Evolutionary conservation across 2,113 vertebrate species (phyloP).

Genomic region (Scartelaos histophorus): DNA sequence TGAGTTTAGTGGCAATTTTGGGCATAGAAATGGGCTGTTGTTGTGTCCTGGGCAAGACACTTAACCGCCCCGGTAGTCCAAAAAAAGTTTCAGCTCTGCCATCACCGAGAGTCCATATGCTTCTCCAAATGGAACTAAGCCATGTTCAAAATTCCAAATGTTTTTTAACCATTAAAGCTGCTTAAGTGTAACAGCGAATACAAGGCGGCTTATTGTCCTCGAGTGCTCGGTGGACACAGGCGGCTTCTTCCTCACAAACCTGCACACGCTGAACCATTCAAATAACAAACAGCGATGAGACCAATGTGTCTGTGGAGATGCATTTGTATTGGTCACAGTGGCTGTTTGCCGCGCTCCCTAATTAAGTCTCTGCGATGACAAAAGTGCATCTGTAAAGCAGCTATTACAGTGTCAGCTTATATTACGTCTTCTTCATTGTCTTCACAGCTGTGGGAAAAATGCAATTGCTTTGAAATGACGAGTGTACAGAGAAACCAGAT

Average conservation of each 20-base stretch:
- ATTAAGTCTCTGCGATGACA: conserved; percentile 32
- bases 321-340: conserved; percentile 11
- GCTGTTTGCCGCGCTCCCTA: background rate
- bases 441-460: conserved; percentile 1
- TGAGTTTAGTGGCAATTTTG: background rate
- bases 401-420: conserved; percentile 17
- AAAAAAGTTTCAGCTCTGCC: too few species aligned
- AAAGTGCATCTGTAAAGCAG: conserved; percentile 16
- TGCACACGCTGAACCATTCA: conserved; percentile 6
- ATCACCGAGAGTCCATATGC: too few species aligned
- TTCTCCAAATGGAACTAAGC: too few species aligned
- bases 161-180: background rate
- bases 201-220: background rate
- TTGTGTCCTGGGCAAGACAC: too few species aligned
- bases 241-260: conserved; percentile 11
- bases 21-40: background rate
- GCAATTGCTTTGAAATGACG: background rate
- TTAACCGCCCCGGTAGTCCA: background rate
- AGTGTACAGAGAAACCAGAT: background rate
- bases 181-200: background rate
- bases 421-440: background rate
- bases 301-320: background rate
- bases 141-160: too few species aligned
- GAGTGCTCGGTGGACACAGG: background rate
- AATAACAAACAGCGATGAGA: background rate